Conservation (phyloP, 2,113 vertebrate genomes). For the Alethe castanea region DNA sequence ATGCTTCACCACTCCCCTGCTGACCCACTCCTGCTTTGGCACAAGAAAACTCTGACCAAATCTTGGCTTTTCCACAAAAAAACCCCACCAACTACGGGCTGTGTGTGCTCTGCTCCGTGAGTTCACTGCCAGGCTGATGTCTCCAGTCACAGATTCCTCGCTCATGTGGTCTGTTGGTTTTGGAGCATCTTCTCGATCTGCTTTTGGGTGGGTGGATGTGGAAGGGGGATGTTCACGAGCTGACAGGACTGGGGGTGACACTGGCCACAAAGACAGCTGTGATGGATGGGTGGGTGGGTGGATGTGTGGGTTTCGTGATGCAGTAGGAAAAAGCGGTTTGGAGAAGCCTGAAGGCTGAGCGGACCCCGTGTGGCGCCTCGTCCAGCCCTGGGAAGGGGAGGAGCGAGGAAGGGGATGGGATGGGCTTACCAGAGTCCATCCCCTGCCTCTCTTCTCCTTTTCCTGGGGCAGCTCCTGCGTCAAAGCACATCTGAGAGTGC, state of each 20-base stretch:
- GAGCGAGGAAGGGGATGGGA: neutral
- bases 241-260: neutral
- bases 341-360: neutral
- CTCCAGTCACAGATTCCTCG: neutral
- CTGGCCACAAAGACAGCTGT: neutral
- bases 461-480: neutral
- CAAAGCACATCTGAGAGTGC: fast-evolving
- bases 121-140: neutral
- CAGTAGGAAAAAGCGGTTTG: neutral
- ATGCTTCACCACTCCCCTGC: neutral
- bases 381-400: neutral
- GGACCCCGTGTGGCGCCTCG: neutral
- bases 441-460: neutral
- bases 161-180: neutral
- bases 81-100: neutral
- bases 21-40: neutral
- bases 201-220: neutral
- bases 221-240: neutral
- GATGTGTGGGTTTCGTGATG: neutral
- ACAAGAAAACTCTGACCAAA: neutral
- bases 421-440: neutral
- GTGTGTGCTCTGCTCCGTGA: neutral
- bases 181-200: neutral
- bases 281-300: neutral
- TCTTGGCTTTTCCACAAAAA: neutral